Conservation (phyloP, 2,113 vertebrate species). For the Chlorodrepanis virens region DNA sequence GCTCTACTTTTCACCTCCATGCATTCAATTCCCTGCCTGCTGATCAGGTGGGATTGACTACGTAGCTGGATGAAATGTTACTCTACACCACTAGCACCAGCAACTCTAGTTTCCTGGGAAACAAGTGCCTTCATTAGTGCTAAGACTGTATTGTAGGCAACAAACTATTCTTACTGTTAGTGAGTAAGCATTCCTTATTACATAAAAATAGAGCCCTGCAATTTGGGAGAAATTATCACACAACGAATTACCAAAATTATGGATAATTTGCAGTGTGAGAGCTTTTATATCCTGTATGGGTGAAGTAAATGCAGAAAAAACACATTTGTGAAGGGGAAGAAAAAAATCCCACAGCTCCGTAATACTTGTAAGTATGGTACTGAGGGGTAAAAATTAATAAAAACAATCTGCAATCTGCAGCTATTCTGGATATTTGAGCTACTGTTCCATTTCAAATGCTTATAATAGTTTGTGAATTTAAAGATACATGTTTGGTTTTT, state of each 20-base stretch:
- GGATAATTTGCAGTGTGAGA: slow-evolving; percentile 9
- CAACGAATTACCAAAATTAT: slow-evolving; percentile 19
- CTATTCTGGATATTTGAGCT: not conserved
- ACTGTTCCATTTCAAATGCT: not conserved
- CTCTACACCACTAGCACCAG: slow-evolving; percentile 17
- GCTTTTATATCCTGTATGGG: not conserved
- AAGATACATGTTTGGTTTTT: not conserved
- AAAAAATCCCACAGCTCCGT: not conserved
- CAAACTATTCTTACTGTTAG: slow-evolving; percentile 63
- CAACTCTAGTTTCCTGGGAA: slow-evolving; percentile 69
- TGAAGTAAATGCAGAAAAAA: not conserved
- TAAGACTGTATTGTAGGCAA: slow-evolving; percentile 58
- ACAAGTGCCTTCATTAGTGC: slow-evolving; percentile 57
- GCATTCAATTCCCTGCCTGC: not conserved
- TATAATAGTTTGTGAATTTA: not conserved
- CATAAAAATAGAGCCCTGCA: slow-evolving; percentile 69
- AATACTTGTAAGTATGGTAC: not conserved
- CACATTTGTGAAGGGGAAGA: not conserved
- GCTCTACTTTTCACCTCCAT: not conserved
- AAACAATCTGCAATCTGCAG: not conserved
- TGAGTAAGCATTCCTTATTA: slow-evolving; percentile 66
- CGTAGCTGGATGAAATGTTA: not conserved
- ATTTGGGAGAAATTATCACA: slow-evolving; percentile 27
- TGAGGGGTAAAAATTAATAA: not conserved
- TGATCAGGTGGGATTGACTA: not conserved